A percentile compares a stretch with the other conserved stretches of the same genome.
These are phyloP conservation scores for Spatula versicolor DNA, from an alignment of 2,797 vertebrate genomes.

Conservation along the genomic window DNA sequence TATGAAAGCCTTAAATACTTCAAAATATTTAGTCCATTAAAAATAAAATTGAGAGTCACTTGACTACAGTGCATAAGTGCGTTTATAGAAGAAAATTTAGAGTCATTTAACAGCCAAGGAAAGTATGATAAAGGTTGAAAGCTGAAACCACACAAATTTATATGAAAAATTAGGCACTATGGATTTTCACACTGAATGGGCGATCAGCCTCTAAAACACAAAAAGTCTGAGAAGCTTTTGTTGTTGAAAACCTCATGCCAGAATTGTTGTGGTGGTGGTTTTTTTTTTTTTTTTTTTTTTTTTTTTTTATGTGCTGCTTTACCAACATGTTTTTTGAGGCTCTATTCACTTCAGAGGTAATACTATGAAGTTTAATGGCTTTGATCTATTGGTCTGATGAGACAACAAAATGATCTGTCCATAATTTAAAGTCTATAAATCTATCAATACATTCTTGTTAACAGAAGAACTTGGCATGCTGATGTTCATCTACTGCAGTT, in stretches of 20 bases:
- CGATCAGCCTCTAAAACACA: background rate
- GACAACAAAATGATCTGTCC: constrained; percentile 6
- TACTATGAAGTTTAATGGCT: background rate
- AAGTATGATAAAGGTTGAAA: background rate
- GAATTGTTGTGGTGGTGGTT: background rate
- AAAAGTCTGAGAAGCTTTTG: background rate
- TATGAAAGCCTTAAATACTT: background rate
- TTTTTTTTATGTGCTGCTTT: background rate
- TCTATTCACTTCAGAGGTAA: constrained; percentile 49
- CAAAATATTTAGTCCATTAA: background rate
- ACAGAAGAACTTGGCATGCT: background rate
- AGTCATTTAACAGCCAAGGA: background rate
- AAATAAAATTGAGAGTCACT: background rate
- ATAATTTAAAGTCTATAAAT: constrained; percentile 39
- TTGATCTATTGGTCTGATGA: constrained; percentile 39
- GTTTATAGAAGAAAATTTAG: background rate
- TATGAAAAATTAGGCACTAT: background rate
- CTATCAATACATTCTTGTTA: constrained; percentile 48
- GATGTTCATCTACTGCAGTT: constrained; percentile 35
- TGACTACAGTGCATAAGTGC: background rate
- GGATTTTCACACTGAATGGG: background rate
- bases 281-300: background rate
- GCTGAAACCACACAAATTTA: background rate
- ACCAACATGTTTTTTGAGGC: constrained; percentile 48
- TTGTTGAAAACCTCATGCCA: background rate